Evolutionary conservation across 2,888 invertebrate species (phyloP).

Genomic region (Aleiodes alternator): DNA sequence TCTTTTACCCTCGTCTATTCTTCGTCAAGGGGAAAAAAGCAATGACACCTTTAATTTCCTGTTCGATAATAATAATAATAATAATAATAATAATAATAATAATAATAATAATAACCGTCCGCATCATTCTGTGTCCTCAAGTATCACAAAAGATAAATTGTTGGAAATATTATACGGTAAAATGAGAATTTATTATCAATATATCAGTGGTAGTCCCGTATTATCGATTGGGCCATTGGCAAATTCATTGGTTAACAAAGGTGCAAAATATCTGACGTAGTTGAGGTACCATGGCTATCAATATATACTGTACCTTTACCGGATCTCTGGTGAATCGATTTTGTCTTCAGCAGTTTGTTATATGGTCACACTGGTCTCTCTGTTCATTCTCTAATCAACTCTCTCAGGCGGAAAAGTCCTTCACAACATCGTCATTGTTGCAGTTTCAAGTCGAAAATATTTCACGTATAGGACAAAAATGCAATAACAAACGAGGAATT

Average conservation of each 20-base stretch:
- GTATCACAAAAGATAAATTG: not conserved
- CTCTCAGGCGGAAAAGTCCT: slow-evolving; percentile 80
- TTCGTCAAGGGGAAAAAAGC: slow-evolving; percentile 81
- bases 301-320: slow-evolving; percentile 86
- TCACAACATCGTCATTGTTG: slow-evolving; percentile 77
- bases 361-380: slow-evolving; percentile 82
- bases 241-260: slow-evolving; percentile 81
- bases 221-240: slow-evolving; percentile 79
- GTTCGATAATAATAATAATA: slow-evolving; percentile 45
- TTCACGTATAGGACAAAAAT: slow-evolving; percentile 79
- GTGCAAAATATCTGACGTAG: slow-evolving; percentile 84
- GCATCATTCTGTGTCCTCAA: not conserved
- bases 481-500: slow-evolving; percentile 44
- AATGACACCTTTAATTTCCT: slow-evolving; percentile 81
- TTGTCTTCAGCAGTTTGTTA: slow-evolving; percentile 86
- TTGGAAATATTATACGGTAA: not conserved
- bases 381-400: slow-evolving; percentile 84
- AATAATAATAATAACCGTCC: slow-evolving; percentile 31
- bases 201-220: slow-evolving; percentile 81
- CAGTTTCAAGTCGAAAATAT: slow-evolving; percentile 76
- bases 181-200: slow-evolving; percentile 75
- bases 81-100: slow-evolving; percentile 24
- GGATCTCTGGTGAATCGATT: slow-evolving; percentile 81
- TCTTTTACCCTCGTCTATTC: slow-evolving; percentile 83
- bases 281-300: slow-evolving; percentile 82